A percentile compares a stretch with the other conserved stretches of the same genome.
These are phyloP conservation scores for Actenoides hombroni DNA, from an alignment of 2,113 vertebrate genomes.

Conservation along the genomic window DNA sequence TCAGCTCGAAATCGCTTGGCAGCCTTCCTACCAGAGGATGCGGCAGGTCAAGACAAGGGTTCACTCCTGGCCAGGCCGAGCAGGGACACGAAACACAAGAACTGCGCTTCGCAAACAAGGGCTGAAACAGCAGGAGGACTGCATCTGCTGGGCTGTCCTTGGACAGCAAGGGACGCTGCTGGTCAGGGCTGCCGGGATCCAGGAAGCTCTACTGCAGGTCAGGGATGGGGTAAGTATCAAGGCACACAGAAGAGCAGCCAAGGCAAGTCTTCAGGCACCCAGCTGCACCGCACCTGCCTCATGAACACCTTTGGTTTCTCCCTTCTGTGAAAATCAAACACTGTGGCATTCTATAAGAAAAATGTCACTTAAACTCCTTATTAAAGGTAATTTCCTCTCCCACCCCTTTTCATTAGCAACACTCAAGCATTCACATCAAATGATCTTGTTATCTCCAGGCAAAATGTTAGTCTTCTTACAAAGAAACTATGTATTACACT, in stretches of 20 bases:
- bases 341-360: not conserved
- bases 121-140: not conserved
- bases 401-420: constrained; percentile 48
- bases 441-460: constrained; percentile 12
- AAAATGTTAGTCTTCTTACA: not conserved
- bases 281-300: not conserved
- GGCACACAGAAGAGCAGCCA: not conserved
- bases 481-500: not conserved
- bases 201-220: accelerated
- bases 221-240: accelerated
- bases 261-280: not conserved
- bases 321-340: not conserved
- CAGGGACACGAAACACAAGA: not conserved
- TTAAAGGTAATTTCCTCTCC: constrained; percentile 59
- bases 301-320: not conserved
- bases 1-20: not conserved
- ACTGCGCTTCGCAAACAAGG: not conserved
- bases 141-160: not conserved
- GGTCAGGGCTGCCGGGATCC: not conserved
- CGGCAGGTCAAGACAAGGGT: constrained; percentile 24
- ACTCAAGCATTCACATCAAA: constrained; percentile 37
- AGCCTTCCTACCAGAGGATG: constrained; percentile 35
- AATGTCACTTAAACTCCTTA: constrained; percentile 55
- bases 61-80: not conserved
- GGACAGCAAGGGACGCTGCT: not conserved